Conservation (phyloP, 2,797 vertebrate genomes). For the Myotis vivesi region DNA sequence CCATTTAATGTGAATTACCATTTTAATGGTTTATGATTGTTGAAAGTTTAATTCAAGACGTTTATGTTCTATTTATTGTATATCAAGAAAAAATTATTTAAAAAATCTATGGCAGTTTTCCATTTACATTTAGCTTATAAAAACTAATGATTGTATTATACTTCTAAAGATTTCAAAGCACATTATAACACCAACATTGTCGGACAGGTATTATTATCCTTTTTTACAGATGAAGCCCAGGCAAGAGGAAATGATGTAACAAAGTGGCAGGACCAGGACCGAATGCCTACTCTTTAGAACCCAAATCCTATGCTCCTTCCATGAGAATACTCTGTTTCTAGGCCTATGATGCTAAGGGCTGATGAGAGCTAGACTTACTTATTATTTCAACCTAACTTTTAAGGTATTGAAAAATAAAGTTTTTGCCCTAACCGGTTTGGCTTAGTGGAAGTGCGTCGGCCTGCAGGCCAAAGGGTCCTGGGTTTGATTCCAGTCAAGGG, state of each 20-base stretch:
- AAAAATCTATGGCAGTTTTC: background rate
- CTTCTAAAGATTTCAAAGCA: background rate
- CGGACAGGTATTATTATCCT: background rate
- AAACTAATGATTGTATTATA: background rate
- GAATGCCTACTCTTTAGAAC: background rate
- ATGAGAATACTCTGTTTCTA: background rate
- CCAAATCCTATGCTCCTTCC: background rate
- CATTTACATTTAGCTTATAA: background rate
- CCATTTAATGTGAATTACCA: background rate
- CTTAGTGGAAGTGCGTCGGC: too few relatives aligned
- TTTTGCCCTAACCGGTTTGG: background rate
- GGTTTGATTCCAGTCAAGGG: too few relatives aligned
- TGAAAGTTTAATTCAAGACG: slow-evolving; percentile 32
- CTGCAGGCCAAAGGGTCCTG: too few relatives aligned
- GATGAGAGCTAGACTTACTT: background rate
- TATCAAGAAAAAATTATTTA: background rate
- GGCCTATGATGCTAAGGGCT: background rate
- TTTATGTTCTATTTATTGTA: background rate
- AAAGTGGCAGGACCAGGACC: background rate
- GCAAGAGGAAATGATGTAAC: background rate
- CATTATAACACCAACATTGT: background rate
- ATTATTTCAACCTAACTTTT: background rate
- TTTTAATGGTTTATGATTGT: slow-evolving; percentile 2
- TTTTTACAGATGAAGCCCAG: background rate
- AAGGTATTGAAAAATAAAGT: background rate